Conservation (phyloP, 2,113 vertebrate genomes). For the Motacilla tschutschensis region DNA sequence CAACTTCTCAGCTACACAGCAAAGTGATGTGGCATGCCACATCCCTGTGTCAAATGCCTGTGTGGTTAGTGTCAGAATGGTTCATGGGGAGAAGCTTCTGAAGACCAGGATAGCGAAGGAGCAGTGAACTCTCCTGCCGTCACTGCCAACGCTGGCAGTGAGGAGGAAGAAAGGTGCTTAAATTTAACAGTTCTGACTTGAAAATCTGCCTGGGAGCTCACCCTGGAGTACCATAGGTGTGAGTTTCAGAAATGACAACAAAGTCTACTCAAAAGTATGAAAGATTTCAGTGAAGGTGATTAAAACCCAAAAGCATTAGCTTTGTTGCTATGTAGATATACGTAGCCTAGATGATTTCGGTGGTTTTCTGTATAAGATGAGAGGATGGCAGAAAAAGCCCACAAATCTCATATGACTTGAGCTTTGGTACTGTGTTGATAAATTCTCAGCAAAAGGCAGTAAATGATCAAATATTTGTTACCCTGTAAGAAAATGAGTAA, state of each 20-base stretch:
- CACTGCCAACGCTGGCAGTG: neutral
- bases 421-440: neutral
- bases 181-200: neutral
- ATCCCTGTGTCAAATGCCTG: neutral
- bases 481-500: neutral
- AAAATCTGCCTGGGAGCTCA: neutral
- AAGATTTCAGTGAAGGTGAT: neutral
- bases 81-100: neutral
- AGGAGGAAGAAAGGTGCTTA: neutral
- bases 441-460: neutral
- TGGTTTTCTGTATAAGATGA: neutral
- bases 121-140: neutral
- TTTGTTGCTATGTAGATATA: neutral
- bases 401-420: neutral
- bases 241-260: neutral
- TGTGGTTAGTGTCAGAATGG: neutral
- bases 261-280: neutral
- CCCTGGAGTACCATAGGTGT: neutral
- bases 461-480: neutral
- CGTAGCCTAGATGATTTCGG: neutral
- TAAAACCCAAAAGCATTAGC: neutral
- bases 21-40: neutral
- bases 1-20: neutral
- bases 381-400: fast-evolving
- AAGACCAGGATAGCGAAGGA: neutral